Conservation (phyloP, 2,888 invertebrate species). For the Lasius fuliginosus region DNA sequence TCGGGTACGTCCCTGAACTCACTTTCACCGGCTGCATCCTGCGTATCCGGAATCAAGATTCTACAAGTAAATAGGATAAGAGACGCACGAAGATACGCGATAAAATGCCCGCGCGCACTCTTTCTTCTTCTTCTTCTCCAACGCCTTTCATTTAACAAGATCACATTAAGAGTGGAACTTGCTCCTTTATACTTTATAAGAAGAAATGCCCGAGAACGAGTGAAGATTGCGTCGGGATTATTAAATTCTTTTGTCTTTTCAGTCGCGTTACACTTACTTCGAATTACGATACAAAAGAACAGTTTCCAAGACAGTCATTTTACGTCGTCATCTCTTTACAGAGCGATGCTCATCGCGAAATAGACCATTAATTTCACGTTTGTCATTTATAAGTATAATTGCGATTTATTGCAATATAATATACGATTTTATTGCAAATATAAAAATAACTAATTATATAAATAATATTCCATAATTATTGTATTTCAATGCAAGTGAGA, state of each 20-base stretch:
- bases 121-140: constrained; percentile 12
- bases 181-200: constrained; percentile 33
- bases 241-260: constrained; percentile 53
- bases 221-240: constrained; percentile 46
- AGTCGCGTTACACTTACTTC: constrained; percentile 48
- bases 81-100: constrained; percentile 25
- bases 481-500: neutral
- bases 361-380: constrained; percentile 20
- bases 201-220: constrained; percentile 23
- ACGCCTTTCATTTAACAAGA: constrained; percentile 29
- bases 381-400: constrained; percentile 20
- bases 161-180: constrained; percentile 35
- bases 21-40: constrained; percentile 76
- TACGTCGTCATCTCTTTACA: constrained; percentile 18
- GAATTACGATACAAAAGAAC: constrained; percentile 16
- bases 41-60: constrained; percentile 73
- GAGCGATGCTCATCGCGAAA: neutral
- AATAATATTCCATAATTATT: neutral
- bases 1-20: constrained; percentile 70
- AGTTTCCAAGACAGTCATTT: constrained; percentile 18
- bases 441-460: neutral
- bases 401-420: neutral
- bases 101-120: neutral
- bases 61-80: constrained; percentile 65
- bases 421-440: neutral